Evolutionary conservation across 2,113 vertebrate species (phyloP), one percentile per base, ranked within the genome.

Genomic region (Cyanoderma ruficeps): DNA sequence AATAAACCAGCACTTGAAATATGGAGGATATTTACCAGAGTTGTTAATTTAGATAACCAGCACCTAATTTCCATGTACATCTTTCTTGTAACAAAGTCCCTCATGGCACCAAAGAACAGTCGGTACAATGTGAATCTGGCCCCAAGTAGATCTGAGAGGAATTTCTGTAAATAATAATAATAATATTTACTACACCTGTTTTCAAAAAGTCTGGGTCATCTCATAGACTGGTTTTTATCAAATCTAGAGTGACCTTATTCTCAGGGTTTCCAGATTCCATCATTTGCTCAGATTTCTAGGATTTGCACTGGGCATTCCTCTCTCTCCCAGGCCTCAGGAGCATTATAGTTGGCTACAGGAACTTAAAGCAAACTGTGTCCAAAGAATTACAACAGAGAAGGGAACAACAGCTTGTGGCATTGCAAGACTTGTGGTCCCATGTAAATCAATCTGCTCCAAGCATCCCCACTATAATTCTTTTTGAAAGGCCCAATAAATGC

Each of bases 401-500:
- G 3, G 28, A 93, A 71, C 74, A 93, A 88, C 94, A 93, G 89
- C 94, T 94, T 94, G 90, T 47, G 42, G 50, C n/a, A 20, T 8
- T 63, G 33, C 63, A 56, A 84, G 42, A 52, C 71, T 89, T 5
- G 10, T 76, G 35, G 69, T 71, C n/a, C 61, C 82, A 41, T 33
- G 49, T 52, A 85, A 90, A 53, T 80, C 92, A 85, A 82, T 87
- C 92, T 95, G 76, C 77, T 94, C 69, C 72, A 93, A 72, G 27
- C 44, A 82, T 44, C 81, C 39, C 65, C 17, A 7, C 39, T 59
- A 24, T 94, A 95, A 97, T 52, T 97, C 96, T 87, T 77, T 75
- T 37, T 85, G 78, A 95, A 89, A 97, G 93, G 76, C 16, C 47
- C 60, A 87, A 87, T 94, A 95, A 95, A 95, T 22, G 61, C 83